A percentile compares a stretch with the other conserved stretches of the same genome.
Evolutionary conservation across 2,113 vertebrate species (phyloP).

Genomic region (Python bivittatus): DNA sequence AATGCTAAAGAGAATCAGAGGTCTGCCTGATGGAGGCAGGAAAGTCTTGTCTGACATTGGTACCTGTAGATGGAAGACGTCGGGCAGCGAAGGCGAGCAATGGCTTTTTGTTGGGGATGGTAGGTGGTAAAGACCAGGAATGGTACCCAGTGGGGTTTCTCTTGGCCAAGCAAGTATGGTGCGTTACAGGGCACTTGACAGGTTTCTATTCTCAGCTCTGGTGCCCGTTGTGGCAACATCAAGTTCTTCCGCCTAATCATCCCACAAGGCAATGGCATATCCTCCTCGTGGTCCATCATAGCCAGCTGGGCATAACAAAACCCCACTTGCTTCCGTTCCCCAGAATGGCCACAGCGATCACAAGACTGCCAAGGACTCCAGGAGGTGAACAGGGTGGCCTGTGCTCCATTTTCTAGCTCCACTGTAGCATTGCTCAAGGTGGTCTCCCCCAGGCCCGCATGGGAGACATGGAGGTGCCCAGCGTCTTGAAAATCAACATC

Average conservation of each 20-base stretch:
- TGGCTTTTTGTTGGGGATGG: not conserved
- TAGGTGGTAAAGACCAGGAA: slow-evolving; percentile 32
- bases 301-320: slow-evolving; percentile 48
- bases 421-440: slow-evolving; percentile 34
- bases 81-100: slow-evolving; percentile 53
- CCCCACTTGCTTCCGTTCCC: slow-evolving; percentile 58
- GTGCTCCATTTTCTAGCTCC: not conserved
- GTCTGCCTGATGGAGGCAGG: no score
- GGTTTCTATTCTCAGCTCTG: slow-evolving; percentile 56
- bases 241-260: slow-evolving; percentile 20
- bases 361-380: slow-evolving; percentile 67
- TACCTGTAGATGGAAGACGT: slow-evolving; percentile 64
- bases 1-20: not conserved
- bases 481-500: slow-evolving; percentile 62
- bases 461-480: slow-evolving; percentile 29
- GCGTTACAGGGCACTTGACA: slow-evolving; percentile 36
- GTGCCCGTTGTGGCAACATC: not conserved
- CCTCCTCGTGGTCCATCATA: rapidly evolving
- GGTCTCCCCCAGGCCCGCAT: slow-evolving; percentile 36
- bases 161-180: not conserved
- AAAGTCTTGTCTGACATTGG: no score
- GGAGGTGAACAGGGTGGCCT: slow-evolving; percentile 46
- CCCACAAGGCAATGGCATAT: slow-evolving; percentile 42
- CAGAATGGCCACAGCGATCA: slow-evolving; percentile 20
- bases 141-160: not conserved